Evolutionary conservation across 2,113 vertebrate genomes (phyloP).

Genomic region (Labeo rohita): DNA sequence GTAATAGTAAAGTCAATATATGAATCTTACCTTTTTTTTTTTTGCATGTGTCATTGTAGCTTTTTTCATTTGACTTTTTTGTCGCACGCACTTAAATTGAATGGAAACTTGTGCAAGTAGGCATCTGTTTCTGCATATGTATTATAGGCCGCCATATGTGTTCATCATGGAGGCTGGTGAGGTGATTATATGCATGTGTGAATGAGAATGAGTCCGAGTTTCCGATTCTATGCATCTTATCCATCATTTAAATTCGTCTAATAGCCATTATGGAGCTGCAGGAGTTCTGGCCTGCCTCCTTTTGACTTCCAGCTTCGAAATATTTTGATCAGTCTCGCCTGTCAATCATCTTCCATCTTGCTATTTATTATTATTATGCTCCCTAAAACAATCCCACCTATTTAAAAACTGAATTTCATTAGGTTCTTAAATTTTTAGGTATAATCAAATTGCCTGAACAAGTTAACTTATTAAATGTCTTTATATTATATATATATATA

Average conservation of each 20-base stretch:
- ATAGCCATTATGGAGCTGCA: conserved; percentile 19
- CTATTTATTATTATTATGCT: not conserved
- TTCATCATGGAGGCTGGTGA: not conserved
- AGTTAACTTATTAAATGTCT: no score
- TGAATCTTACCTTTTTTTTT: conserved; percentile 23
- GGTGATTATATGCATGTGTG: conserved; percentile 29
- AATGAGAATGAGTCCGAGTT: conserved; percentile 35
- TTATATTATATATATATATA: no score
- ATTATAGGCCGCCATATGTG: conserved; percentile 24
- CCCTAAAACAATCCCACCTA: not conserved
- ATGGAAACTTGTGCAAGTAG: not conserved
- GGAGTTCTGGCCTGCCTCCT: conserved; percentile 6
- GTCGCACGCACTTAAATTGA: conserved; percentile 16
- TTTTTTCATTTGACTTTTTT: not conserved
- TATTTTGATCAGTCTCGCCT: not conserved
- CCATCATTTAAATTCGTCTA: conserved; percentile 31
- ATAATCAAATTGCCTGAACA: no score
- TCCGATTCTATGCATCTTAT: conserved; percentile 35
- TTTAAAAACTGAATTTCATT: no score
- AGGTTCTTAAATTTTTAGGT: no score
- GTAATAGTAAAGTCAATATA: conserved; percentile 49
- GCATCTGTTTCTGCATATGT: conserved; percentile 21
- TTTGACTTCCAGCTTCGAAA: not conserved
- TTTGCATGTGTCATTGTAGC: conserved; percentile 3
- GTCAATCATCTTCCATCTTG: not conserved